Evolutionary conservation across 2,888 invertebrate genomes (phyloP), one percentile per base, ranked within the genome.

Genomic region (Endomychus coccineus): DNA sequence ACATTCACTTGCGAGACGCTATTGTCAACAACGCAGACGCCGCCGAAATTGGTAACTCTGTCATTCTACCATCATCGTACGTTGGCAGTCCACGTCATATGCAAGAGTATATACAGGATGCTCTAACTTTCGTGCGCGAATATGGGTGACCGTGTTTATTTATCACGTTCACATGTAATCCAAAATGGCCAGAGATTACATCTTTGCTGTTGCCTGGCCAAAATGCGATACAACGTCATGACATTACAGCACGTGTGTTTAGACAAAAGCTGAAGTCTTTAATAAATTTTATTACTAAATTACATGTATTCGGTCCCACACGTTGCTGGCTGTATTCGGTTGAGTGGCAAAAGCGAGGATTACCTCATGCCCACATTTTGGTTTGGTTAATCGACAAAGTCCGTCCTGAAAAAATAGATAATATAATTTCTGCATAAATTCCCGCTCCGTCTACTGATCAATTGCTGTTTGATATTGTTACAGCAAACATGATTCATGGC

Each of bases 401-500:
- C 27, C 64, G 7, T 12, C 27, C 27, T 11, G 27, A 27, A 5
- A 51, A 25, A 37, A n/a, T 38, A 50, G 57, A 16, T 54, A 25
- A 13, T 14, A 33, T 62, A 1, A 59, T 59, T 36, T 52, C 40
- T 21, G 59, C 61, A 3, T 56, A 62, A 49, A 50, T 59, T 40
- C 55, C 58, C 19, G 46, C 57, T 52, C 40, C 31, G 6, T 17
- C 40, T 3, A 40, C 15, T n/a, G 56, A 63, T 46, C 54, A 38
- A 41, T 23, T 40, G 21, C 45, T 58, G 17, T 43, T 40, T 28
- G 40, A 49, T 30, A 48, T 59, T 46, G 57, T 66, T 25, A 56
- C 42, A 4, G 55, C 46, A 41, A 49, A 60, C 36, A 68, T 67
- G 60, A 50, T 59, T 28, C 65, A 68, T 56, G 64, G 64, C 17